Base-by-base conservation (phyloP, 2,888 invertebrate species). In the Deroplatys truncata region DNA sequence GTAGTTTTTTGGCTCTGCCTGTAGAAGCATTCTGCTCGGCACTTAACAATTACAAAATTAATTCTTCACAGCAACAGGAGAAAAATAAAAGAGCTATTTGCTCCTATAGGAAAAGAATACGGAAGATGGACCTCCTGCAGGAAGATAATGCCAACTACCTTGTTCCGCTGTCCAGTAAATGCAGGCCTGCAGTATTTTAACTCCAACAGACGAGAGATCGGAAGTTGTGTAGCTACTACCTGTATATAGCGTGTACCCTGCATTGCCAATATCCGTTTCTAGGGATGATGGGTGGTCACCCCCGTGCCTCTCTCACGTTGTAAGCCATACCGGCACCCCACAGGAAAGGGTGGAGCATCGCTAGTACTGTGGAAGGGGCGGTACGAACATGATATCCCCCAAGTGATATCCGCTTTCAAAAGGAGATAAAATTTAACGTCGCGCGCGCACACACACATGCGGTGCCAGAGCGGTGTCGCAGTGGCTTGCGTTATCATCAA, bases 351-450 rank as follows among this genome's bases (percentile, higher is more conserved):
- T 87, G 87, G 87, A 35, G 87, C 56, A 87, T 83, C 83, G 82
- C 56, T 20, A 72, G 56, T 16, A 82, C 83, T 35, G 35, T 82
- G 87, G 87, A 87, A 87, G 83, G 87, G 87, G 87, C 28, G 87
- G 87, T n/a, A 83, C 82, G 87, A 87, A 87, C 87, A 82, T 82
- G 87, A 87, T 87, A 87, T 72, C 83, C 87, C 87, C 87, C 87
- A 35, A 87, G 87, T 87, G 87, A 87, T 87, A 87, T 87, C 87
- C 82, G 87, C 43, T 87, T 87, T 87, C 87, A 87, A 87, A 87
- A 87, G 87, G 87, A 82, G 87, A 82, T 28, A 87, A 83, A 87
- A 87, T 87, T 82, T 87, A 87, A 82, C 82, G 82, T 20, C 31
- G 82, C 25, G 56, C 31, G 82, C 25, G 56, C 56, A 25, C 56